Evolutionary conservation across 2,113 vertebrate genomes (phyloP), one percentile per base, ranked within the genome.

Genomic region (Takifugu flavidus): DNA sequence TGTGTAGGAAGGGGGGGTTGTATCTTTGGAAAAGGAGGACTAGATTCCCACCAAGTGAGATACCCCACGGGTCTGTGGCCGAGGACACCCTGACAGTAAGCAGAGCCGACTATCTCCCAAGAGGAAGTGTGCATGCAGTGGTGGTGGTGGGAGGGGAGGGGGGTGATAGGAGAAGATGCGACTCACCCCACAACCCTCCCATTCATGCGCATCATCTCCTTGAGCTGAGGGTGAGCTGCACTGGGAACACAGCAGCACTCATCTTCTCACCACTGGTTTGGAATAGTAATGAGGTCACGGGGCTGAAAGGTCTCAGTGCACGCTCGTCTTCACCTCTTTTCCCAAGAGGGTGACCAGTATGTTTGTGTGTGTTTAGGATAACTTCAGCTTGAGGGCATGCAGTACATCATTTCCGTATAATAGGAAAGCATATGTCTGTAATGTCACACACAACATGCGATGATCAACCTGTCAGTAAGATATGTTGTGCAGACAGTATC

Each of bases 21-120:
- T 11, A 51, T 59, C 53, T 52, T 67, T 70, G 53, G 82, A 90
- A 87, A 74, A 74, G 91, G 85, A 92, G 92, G 92, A 86, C 89
- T 78, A 79, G 86, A 91, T 95, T 96, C 95, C 93, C 94, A 97
- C 93, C 92, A 78, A 84, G 85, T 39, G 66, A 80, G 86, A 74
- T 82, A 88, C 89, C 90, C 87, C 65, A 56, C 84, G 90, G 89
- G 88, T 88, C 84, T 82, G 88, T 67, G 27, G 82, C 84, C 85
- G 88, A 92, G 83, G 87, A 92, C 90, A 79, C 39, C 2, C 84
- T 95, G 94, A 98, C 90, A 93, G 89, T 95, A 93, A 96, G 87
- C 95, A 96, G 95, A 88, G 77, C 79, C 65, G 78, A 87, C 86
- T 95, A 94, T 95, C 94, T 93, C 67, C 27, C 84, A 81, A 80